phyloP scores from a whole-genome alignment of 2,888 invertebrate species.

The Lycophotia porphyrea region DNA sequence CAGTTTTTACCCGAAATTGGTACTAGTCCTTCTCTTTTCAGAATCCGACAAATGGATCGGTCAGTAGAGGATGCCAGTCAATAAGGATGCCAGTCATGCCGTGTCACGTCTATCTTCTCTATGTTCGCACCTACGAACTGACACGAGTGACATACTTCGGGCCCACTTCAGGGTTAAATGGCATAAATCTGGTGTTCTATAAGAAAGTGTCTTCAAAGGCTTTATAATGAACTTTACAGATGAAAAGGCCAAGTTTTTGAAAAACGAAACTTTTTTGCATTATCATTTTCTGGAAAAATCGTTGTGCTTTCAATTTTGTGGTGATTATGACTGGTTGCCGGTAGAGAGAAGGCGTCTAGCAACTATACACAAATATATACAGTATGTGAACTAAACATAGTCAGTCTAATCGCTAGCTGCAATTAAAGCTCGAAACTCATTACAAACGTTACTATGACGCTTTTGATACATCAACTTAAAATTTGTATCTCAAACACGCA shows the following conservation, averaged over 20 bases:
- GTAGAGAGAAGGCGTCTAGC: neutral
- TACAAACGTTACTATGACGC: conserved; percentile 61
- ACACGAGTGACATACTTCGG: conserved; percentile 49
- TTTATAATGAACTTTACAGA: conserved; percentile 24
- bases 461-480: conserved; percentile 68
- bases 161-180: conserved; percentile 35
- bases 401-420: conserved; percentile 22
- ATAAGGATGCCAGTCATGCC: conserved; percentile 50
- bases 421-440: conserved; percentile 45
- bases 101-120: conserved; percentile 43
- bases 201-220: conserved; percentile 24
- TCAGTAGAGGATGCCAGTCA: conserved; percentile 52
- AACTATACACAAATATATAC: neutral
- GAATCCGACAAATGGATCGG: conserved; percentile 39
- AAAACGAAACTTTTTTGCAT: neutral
- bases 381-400: conserved; percentile 13
- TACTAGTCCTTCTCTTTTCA: conserved; percentile 25
- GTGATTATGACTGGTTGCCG: neutral
- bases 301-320: neutral
- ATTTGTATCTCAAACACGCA: conserved; percentile 80
- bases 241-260: neutral
- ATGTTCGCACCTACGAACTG: conserved; percentile 39
- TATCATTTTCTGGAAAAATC: neutral
- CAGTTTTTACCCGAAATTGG: neutral
- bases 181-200: conserved; percentile 21